Conservation (phyloP, 2,888 invertebrate genomes). For the Drosophila maculinotata region DNA sequence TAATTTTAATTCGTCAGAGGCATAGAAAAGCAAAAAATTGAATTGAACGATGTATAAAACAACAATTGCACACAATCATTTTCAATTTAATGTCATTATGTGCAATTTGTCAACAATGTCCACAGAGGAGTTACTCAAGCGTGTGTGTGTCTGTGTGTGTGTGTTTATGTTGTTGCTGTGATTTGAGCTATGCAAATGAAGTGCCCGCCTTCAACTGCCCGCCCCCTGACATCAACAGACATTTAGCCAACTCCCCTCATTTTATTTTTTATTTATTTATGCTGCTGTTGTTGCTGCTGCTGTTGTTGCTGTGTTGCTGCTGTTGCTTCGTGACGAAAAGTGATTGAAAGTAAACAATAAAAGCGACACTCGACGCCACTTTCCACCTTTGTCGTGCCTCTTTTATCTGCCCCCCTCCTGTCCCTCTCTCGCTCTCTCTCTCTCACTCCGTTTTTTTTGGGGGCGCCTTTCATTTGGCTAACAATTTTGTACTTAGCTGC, state of each 20-base stretch:
- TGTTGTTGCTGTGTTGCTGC: constrained; percentile 19
- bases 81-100: constrained; percentile 84
- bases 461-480: constrained; percentile 70
- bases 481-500: constrained; percentile 77
- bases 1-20: constrained; percentile 82
- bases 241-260: constrained; percentile 41
- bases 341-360: constrained; percentile 84
- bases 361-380: constrained; percentile 76
- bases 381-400: constrained; percentile 63
- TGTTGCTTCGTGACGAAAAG: constrained; percentile 83
- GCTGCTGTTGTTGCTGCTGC: constrained; percentile 21
- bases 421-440: not conserved
- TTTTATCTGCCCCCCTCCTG: constrained; percentile 10
- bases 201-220: constrained; percentile 34
- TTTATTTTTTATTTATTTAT: constrained; percentile 71
- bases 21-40: constrained; percentile 34
- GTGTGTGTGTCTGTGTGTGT: constrained; percentile 23
- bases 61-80: constrained; percentile 83
- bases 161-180: constrained; percentile 49
- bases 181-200: constrained; percentile 74
- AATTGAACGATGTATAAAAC: constrained; percentile 35
- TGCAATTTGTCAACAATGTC: constrained; percentile 84
- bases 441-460: constrained; percentile 14
- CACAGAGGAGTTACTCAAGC: constrained; percentile 64
- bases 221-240: constrained; percentile 13